Evolutionary conservation across 1,140 invertebrate genomes (phyloP).

Genomic region (Stegodyphus mimosarum): DNA sequence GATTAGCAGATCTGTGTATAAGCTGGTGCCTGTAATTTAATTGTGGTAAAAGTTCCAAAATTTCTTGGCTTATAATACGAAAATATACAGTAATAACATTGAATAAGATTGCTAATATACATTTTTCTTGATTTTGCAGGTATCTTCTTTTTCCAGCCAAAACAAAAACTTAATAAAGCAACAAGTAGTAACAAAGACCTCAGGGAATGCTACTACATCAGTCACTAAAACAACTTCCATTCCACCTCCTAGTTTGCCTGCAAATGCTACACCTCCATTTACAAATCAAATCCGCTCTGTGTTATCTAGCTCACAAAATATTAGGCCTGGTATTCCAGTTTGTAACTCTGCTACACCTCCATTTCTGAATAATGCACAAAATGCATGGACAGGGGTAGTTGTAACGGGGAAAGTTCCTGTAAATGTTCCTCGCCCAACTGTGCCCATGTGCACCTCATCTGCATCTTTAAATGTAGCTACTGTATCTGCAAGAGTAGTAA

Average conservation of each 20-base stretch:
- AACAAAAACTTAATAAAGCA: slow-evolving; percentile 27
- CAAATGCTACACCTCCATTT: slow-evolving; percentile 62
- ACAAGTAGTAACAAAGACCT: slow-evolving; percentile 36
- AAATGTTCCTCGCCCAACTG: slow-evolving; percentile 45
- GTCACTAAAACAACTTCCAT: slow-evolving; percentile 52
- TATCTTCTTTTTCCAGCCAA: slow-evolving; percentile 15
- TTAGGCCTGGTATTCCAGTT: slow-evolving; percentile 48
- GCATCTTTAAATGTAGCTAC: slow-evolving; percentile 23
- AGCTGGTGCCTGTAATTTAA: neutral
- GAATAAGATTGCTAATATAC: neutral
- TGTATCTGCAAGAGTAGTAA: slow-evolving; percentile 37
- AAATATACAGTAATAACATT: neutral
- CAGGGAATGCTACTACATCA: slow-evolving; percentile 36
- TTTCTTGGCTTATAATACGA: neutral
- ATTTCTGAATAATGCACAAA: slow-evolving; percentile 53
- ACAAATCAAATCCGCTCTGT: slow-evolving; percentile 51
- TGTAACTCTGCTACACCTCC: slow-evolving; percentile 33
- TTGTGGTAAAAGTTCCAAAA: neutral
- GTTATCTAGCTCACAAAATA: slow-evolving; percentile 33
- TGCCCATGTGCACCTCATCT: slow-evolving; percentile 25
- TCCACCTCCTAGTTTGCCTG: slow-evolving; percentile 61
- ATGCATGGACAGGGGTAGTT: slow-evolving; percentile 54
- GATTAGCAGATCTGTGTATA: too few species aligned
- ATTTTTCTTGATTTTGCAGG: slow-evolving; percentile 5
- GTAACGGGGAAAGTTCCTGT: slow-evolving; percentile 49